Evolutionary conservation across 2,888 invertebrate species (phyloP).

Genomic region (Dryomyza anilis): DNA sequence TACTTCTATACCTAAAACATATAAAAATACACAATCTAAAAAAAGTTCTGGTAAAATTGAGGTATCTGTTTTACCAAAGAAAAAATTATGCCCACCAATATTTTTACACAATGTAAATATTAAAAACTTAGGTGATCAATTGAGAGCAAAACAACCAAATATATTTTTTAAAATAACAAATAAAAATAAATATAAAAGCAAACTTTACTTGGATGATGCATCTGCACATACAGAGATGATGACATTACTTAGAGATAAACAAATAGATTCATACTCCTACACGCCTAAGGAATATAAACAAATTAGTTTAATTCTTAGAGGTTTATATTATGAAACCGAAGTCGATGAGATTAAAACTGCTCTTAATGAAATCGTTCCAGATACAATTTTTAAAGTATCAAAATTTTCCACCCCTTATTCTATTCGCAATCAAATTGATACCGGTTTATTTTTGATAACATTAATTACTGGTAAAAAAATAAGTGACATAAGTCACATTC

Average conservation of each 20-base stretch:
- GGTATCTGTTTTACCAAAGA: neutral
- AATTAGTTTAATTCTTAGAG: neutral
- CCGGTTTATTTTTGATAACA: neutral
- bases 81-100: too few species aligned
- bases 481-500: neutral
- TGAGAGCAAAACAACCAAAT: too few species aligned
- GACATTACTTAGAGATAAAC: neutral
- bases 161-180: too few species aligned
- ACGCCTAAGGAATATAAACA: slow-evolving; percentile 5
- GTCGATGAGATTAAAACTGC: neutral
- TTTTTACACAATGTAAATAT: too few species aligned
- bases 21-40: too few species aligned
- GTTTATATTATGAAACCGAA: neutral
- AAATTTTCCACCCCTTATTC: neutral
- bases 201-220: too few species aligned
- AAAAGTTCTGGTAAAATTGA: neutral
- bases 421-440: neutral
- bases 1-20: too few species aligned
- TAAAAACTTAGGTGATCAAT: too few species aligned
- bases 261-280: neutral
- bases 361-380: neutral
- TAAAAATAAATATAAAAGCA: too few species aligned
- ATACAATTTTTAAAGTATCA: neutral
- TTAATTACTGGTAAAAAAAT: neutral
- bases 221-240: too few species aligned